Base-by-base conservation (phyloP, 2,113 vertebrate species). In the Poeciliopsis retropinna region DNA sequence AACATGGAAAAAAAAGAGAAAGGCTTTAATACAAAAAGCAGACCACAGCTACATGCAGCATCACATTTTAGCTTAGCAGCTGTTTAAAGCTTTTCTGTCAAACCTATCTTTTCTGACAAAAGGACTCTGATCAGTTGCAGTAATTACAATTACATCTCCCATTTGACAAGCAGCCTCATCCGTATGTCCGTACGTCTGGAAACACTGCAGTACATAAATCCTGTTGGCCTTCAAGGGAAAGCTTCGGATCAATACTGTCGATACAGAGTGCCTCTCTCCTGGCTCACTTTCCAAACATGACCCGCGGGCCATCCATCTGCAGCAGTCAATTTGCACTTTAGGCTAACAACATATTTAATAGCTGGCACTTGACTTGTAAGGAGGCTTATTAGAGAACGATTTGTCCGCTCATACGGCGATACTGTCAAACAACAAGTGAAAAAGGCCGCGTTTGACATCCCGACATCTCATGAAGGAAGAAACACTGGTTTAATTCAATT, bases 261-360 rank as follows among this genome's bases (percentile, higher is more conserved):
- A 91, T 94, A 91, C 79, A 89, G 88, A 87, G 91, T 85, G 91
- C 91, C 90, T 92, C 90, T 94, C 88, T 88, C 89, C 79, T 76
- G 83, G 84, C 84, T 92, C 89, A 70, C 87, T 88, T 89, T 88
- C 86, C 84, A 82, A 90, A 87, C 87, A 84, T 78, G 94, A 92
- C 92, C 90, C 88, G 83, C 85, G 94, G 88, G 88, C 93, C 91
- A 94, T 95, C 95, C 88, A 94, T 96, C 94, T 95, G 93, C 94
- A 92, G 92, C 95, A 95, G 92, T 95, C 94, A 95, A 95, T 94
- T 93, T 94, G 90, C 92, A 94, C 91, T 95, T 94, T 90, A 94
- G 93, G 93, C 93, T 86, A 93, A 54, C 90, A 84, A 86, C 80
- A 85, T 75, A 54, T 95, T 93, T 94, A 92, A 95, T 94, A 93